These are phyloP conservation scores for Sebastolobus altivelis DNA, from an alignment of 2,797 vertebrate species.

Conservation along the genomic window DNA sequence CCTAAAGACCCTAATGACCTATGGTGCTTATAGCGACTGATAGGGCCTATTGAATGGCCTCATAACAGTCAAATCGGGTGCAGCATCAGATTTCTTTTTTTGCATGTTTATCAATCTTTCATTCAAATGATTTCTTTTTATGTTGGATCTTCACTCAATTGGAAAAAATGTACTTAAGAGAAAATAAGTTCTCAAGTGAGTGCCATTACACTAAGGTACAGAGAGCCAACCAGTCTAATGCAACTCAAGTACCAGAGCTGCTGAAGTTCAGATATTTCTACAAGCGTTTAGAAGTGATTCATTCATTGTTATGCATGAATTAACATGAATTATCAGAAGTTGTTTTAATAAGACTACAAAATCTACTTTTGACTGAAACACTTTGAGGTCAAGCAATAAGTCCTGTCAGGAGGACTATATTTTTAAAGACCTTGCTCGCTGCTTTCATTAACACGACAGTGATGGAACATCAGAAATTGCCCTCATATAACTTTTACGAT, in stretches of 20 bases:
- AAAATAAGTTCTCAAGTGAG: not conserved
- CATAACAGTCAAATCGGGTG: too few species aligned
- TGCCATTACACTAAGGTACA: not conserved
- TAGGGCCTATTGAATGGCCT: too few species aligned
- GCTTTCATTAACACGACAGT: conserved; percentile 68
- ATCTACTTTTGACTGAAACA: conserved; percentile 26
- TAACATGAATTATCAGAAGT: not conserved
- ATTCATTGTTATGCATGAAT: not conserved
- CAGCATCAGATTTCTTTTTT: not conserved
- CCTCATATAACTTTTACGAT: conserved; percentile 71
- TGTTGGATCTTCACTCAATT: not conserved
- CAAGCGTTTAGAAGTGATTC: not conserved
- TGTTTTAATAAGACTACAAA: conserved; percentile 17
- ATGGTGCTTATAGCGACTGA: too few species aligned
- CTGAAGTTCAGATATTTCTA: not conserved
- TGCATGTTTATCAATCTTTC: not conserved
- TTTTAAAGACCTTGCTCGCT: conserved; percentile 14
- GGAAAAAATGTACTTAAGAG: not conserved
- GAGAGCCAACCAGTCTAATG: not conserved
- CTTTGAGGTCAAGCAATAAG: conserved; percentile 5
- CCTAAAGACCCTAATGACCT: too few species aligned
- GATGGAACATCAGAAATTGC: conserved; percentile 68
- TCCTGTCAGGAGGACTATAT: conserved; percentile 1
- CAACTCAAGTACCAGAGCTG: conserved; percentile 3
- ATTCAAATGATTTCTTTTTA: not conserved